These are phyloP conservation scores for Stenichneumon culpator DNA, from an alignment of 2,888 invertebrate genomes.

Conservation along the genomic window DNA sequence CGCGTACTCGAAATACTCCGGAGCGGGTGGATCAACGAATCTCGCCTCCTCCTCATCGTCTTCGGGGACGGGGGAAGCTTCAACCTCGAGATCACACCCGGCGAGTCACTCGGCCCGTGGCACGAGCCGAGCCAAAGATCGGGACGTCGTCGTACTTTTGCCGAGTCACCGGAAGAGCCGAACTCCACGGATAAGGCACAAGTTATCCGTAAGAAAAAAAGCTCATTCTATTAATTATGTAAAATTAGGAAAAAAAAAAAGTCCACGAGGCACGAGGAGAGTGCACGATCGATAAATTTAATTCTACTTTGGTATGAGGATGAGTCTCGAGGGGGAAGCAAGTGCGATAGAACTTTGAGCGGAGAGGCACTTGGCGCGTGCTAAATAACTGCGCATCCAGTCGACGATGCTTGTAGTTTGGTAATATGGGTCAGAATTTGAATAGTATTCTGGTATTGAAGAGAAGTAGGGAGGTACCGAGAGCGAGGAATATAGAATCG, in stretches of 20 bases:
- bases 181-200: constrained; percentile 79
- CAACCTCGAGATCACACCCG: constrained; percentile 70
- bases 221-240: neutral
- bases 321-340: constrained; percentile 11
- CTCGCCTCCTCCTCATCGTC: constrained; percentile 64
- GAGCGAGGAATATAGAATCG: constrained; percentile 8
- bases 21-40: constrained; percentile 68
- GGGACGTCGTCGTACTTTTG: constrained; percentile 80
- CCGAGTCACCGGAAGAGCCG: constrained; percentile 80
- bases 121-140: constrained; percentile 74
- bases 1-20: constrained; percentile 80
- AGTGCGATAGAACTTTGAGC: constrained; percentile 26
- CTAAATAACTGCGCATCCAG: constrained; percentile 61
- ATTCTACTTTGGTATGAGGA: constrained; percentile 42
- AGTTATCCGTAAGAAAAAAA: constrained; percentile 78
- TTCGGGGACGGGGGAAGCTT: constrained; percentile 68
- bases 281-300: constrained; percentile 44
- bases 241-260: neutral
- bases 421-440: constrained; percentile 70
- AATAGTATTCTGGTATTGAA: constrained; percentile 62
- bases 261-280: neutral
- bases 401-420: constrained; percentile 45
- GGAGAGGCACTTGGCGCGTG: constrained; percentile 35
- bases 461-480: constrained; percentile 8
- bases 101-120: constrained; percentile 66